These are phyloP conservation scores for Thunnus albacares DNA, from an alignment of 2,797 vertebrate species.

Conservation along the genomic window DNA sequence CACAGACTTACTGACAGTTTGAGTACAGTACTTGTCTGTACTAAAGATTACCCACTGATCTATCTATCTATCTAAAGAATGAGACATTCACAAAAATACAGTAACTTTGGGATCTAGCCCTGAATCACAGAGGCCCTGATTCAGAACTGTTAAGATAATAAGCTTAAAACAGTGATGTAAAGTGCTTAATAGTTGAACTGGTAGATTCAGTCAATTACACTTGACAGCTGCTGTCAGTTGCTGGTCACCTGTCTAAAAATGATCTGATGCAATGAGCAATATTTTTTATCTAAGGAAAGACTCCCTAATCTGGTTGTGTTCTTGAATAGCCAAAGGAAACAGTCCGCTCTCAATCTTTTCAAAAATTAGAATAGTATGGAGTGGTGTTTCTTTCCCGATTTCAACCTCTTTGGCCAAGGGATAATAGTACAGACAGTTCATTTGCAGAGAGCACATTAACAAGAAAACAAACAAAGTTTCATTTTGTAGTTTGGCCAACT, in stretches of 20 bases:
- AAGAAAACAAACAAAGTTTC: conserved; percentile 28
- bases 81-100: background rate
- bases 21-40: no score
- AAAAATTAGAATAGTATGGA: conserved; percentile 8
- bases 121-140: background rate
- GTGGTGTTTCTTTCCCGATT: background rate
- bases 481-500: conserved; percentile 34
- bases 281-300: background rate
- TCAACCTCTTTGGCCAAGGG: conserved; percentile 28
- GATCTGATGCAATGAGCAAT: background rate
- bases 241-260: background rate
- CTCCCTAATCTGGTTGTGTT: background rate
- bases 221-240: background rate
- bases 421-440: conserved; percentile 29
- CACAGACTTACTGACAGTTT: no score
- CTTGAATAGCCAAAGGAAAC: background rate
- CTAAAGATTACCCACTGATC: no score
- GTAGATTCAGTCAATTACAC: background rate
- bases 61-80: background rate
- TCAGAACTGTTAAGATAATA: background rate
- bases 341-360: background rate
- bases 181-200: background rate
- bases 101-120: background rate
- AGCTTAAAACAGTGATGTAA: background rate
- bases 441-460: conserved; percentile 32